Evolutionary conservation across 2,113 vertebrate genomes (phyloP).

Genomic region (Nicator chloris): DNA sequence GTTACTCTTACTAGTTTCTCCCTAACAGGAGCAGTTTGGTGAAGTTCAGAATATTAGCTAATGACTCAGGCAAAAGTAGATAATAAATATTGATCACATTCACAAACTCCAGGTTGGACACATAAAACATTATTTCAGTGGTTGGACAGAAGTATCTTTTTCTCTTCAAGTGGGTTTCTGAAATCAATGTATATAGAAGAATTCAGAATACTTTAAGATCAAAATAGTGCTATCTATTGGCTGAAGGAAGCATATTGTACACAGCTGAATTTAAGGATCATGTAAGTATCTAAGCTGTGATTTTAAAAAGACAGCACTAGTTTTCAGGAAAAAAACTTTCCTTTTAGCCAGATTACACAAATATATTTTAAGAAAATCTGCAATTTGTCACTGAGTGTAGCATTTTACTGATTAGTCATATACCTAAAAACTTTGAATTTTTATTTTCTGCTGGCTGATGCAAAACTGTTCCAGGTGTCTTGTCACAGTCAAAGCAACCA

Average conservation of each 20-base stretch:
- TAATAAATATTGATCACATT: slow-evolving; percentile 20
- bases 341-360: not conserved
- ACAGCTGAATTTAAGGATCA: not conserved
- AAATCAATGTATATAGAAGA: not conserved
- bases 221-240: not conserved
- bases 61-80: not conserved
- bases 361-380: not conserved
- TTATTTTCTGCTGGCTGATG: not conserved
- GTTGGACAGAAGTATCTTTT: not conserved
- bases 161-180: not conserved
- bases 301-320: not conserved
- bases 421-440: not conserved
- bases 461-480: not conserved
- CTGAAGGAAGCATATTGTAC: not conserved
- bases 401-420: not conserved
- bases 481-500: not conserved
- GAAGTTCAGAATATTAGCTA: not conserved
- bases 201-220: not conserved
- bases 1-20: not conserved
- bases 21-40: not conserved
- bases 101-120: not conserved
- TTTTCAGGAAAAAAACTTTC: not conserved
- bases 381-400: not conserved
- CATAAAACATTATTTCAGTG: not conserved
- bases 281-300: not conserved